phyloP scores from a whole-genome alignment of 2,888 invertebrate species.

The Dicycla oo region DNA sequence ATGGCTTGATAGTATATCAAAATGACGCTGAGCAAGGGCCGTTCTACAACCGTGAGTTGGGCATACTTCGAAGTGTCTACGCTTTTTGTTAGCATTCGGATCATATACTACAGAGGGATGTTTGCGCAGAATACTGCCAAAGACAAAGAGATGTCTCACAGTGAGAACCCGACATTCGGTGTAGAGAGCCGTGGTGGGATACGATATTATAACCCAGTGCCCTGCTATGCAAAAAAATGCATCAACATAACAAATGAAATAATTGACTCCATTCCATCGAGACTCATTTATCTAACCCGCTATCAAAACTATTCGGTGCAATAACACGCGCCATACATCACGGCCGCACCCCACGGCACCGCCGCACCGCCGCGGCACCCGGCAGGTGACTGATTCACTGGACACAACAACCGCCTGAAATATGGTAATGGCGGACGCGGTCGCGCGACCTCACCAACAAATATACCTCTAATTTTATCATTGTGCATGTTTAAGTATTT shows the following conservation, averaged over 20 bases:
- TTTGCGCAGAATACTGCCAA: too few relatives aligned
- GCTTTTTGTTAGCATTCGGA: too few relatives aligned
- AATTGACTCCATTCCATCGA: conserved; percentile 34
- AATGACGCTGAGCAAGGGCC: too few relatives aligned
- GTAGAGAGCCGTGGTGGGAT: too few relatives aligned
- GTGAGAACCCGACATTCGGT: too few relatives aligned
- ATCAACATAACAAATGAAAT: conserved; percentile 19
- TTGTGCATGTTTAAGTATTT: conserved; percentile 20
- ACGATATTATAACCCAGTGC: not conserved
- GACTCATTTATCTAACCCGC: conserved; percentile 46
- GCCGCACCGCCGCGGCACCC: conserved; percentile 47
- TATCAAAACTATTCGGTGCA: conserved; percentile 62
- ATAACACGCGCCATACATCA: conserved; percentile 75
- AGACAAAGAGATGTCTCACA: too few relatives aligned
- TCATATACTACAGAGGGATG: too few relatives aligned
- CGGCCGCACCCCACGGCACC: conserved; percentile 58
- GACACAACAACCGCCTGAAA: conserved; percentile 75
- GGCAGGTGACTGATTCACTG: conserved; percentile 80
- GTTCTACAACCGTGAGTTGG: too few relatives aligned
- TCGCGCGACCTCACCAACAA: conserved; percentile 52
- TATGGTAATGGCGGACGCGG: conserved; percentile 76
- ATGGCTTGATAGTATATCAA: too few relatives aligned
- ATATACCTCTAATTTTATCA: conserved; percentile 54
- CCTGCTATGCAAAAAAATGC: not conserved
- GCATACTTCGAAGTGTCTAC: too few relatives aligned